Conservation (phyloP, 2,888 invertebrate species). For the Leucozona laternaria region DNA sequence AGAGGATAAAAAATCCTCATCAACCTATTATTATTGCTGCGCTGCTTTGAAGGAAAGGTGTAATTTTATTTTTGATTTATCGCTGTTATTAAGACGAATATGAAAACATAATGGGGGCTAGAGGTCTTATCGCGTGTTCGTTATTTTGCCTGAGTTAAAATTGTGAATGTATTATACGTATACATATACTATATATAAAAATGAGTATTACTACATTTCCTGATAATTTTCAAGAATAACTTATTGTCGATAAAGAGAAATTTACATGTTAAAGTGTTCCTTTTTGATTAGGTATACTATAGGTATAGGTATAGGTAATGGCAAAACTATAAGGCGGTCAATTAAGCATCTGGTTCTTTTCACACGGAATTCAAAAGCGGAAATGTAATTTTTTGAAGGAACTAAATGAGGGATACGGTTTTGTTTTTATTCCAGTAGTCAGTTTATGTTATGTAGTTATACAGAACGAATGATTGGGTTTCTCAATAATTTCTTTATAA, state of each 20-base stretch:
- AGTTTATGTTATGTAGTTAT: neutral
- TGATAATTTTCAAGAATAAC: slow-evolving; percentile 58
- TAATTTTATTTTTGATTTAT: slow-evolving; percentile 83
- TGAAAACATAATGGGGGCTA: slow-evolving; percentile 66
- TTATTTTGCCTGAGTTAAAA: neutral
- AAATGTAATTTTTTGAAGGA: slow-evolving; percentile 4
- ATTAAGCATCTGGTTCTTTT: slow-evolving; percentile 28
- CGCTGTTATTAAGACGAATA: slow-evolving; percentile 81
- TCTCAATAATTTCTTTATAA: neutral
- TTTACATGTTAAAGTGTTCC: slow-evolving; percentile 57
- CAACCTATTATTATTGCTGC: slow-evolving; percentile 69
- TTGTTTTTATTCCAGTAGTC: no score
- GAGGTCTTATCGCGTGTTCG: slow-evolving; percentile 62
- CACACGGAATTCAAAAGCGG: slow-evolving; percentile 3
- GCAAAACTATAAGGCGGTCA: neutral
- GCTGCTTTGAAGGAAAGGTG: slow-evolving; percentile 81
- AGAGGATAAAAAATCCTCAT: slow-evolving; percentile 47
- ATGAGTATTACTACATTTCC: slow-evolving; percentile 41
- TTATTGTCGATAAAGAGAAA: slow-evolving; percentile 62
- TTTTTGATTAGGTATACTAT: neutral
- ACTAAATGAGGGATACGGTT: neutral
- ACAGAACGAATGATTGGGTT: neutral
- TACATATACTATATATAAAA: neutral
- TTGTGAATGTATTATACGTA: neutral
- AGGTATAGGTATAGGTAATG: neutral